phyloP scores from a whole-genome alignment of 2,113 vertebrate genomes.

The Hippocampus comes region DNA sequence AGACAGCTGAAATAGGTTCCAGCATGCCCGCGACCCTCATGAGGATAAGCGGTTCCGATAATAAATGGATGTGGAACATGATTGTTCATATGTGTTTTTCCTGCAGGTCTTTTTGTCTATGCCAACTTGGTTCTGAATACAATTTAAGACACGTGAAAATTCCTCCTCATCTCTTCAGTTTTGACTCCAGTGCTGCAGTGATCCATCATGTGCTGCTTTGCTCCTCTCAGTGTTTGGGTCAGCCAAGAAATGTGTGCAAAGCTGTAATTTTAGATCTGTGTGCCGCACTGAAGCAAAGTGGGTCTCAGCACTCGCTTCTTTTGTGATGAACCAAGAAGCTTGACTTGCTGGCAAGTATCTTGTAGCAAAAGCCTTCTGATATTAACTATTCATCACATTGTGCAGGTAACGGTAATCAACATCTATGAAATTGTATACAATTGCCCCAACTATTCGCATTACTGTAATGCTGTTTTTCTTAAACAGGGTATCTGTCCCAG shows the following conservation, averaged over 20 bases:
- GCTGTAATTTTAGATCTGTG: slow-evolving; percentile 28
- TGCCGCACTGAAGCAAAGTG: slow-evolving; percentile 8
- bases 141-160: not conserved
- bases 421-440: not conserved
- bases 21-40: no score
- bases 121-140: not conserved
- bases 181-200: slow-evolving; percentile 22
- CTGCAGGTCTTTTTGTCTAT: not conserved
- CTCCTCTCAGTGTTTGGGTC: slow-evolving; percentile 33
- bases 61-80: not conserved
- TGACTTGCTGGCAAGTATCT: not conserved
- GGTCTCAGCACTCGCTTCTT: not conserved
- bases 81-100: not conserved
- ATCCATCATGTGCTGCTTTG: slow-evolving; percentile 47
- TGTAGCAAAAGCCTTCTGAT: not conserved
- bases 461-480: not conserved
- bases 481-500: not conserved
- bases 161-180: slow-evolving; percentile 16
- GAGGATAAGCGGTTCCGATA: no score
- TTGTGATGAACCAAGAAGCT: slow-evolving; percentile 12
- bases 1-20: no score
- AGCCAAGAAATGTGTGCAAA: slow-evolving; percentile 27
- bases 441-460: not conserved
- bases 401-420: not conserved
- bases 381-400: not conserved